These are phyloP conservation scores for Origma solitaria DNA, from an alignment of 2,113 vertebrate genomes.

Conservation along the genomic window DNA sequence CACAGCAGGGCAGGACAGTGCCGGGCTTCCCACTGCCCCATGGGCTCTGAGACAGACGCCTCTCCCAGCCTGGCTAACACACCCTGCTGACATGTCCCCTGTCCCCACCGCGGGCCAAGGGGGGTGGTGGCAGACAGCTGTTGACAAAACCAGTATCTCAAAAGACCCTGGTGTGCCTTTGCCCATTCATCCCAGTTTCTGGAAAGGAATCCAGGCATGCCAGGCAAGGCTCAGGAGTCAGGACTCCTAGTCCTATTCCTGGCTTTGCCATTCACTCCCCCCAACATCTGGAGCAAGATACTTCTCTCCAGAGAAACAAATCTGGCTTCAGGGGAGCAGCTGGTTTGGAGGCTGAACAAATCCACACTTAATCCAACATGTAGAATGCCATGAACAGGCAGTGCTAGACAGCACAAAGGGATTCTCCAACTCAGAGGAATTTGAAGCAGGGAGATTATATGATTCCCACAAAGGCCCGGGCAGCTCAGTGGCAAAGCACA, in stretches of 20 bases:
- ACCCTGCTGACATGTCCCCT: background rate
- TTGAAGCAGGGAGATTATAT: background rate
- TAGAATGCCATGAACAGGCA: background rate
- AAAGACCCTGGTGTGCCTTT: background rate
- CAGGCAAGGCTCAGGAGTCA: background rate
- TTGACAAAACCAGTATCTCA: background rate
- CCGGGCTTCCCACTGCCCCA: background rate
- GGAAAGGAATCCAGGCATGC: background rate
- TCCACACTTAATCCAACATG: slow-evolving; percentile 6
- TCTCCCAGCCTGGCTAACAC: background rate
- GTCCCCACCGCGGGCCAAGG: background rate
- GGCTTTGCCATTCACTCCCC: background rate
- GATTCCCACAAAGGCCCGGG: background rate
- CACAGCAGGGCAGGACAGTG: background rate
- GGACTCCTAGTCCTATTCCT: background rate
- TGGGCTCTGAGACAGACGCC: accelerated
- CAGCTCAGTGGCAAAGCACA: background rate
- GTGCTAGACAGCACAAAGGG: slow-evolving; percentile 1
- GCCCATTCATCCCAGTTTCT: background rate
- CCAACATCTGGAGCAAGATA: background rate
- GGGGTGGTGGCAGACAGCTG: background rate
- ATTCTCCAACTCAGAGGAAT: slow-evolving; percentile 11
- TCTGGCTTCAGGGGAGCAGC: slow-evolving; percentile 14
- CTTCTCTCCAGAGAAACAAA: background rate
- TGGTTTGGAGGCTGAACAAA: slow-evolving; percentile 12